Conservation (phyloP, 2,888 invertebrate genomes). For the Morpho achilles region DNA sequence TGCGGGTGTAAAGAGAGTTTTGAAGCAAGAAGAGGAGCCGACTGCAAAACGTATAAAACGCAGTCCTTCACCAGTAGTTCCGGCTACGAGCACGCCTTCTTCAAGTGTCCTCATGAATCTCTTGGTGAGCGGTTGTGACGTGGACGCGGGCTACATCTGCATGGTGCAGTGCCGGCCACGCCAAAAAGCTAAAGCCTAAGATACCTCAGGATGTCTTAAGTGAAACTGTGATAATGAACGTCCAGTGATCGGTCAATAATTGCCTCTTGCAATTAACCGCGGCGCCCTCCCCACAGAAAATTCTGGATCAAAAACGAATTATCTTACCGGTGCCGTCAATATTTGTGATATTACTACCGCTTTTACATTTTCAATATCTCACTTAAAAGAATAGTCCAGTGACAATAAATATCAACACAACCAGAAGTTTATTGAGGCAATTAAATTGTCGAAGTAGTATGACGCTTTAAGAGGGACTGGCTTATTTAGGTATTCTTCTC, state of each 20-base stretch:
- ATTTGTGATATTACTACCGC: slow-evolving; percentile 60
- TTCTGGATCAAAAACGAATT: slow-evolving; percentile 43
- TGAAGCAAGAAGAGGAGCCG: slow-evolving; percentile 64
- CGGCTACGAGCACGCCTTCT: slow-evolving; percentile 69
- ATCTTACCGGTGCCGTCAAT: slow-evolving; percentile 58
- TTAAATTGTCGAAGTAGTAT: slow-evolving; percentile 36
- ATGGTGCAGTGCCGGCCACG: slow-evolving; percentile 84
- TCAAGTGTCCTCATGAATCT: slow-evolving; percentile 96
- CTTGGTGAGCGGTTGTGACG: slow-evolving; percentile 96
- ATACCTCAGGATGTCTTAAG: slow-evolving; percentile 22
- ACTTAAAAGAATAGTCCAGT: slow-evolving; percentile 34
- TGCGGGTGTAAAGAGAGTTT: slow-evolving; percentile 60
- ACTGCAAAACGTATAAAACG: slow-evolving; percentile 61
- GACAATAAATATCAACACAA: slow-evolving; percentile 37
- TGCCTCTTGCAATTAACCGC: slow-evolving; percentile 23
- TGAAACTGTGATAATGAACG: slow-evolving; percentile 71
- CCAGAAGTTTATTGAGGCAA: slow-evolving; percentile 33
- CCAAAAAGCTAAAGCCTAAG: slow-evolving; percentile 68
- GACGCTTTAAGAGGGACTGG: slow-evolving; percentile 41
- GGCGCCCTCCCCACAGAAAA: slow-evolving; percentile 23
- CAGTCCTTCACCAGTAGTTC: slow-evolving; percentile 56
- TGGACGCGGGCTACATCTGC: slow-evolving; percentile 94
- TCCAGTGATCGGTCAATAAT: slow-evolving; percentile 62
- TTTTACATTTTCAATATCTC: slow-evolving; percentile 39
- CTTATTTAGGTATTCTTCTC: slow-evolving; percentile 48